These are phyloP conservation scores for Eptesicus fuscus DNA, from an alignment of 2,113 vertebrate genomes.

Conservation along the genomic window DNA sequence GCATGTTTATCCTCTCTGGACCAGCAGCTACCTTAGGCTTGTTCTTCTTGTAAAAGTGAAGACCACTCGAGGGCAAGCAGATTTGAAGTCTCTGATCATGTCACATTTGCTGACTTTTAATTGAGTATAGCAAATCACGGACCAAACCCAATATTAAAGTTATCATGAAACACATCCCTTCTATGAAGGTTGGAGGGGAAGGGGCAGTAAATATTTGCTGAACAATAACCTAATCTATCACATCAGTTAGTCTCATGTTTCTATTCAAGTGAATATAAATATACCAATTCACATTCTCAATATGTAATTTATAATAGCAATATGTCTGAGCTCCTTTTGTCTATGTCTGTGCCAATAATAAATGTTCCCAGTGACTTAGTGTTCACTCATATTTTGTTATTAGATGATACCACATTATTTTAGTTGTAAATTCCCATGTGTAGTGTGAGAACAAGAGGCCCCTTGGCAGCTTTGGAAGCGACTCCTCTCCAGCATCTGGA, in stretches of 20 bases:
- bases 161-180: background rate
- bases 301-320: background rate
- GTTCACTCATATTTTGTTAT: background rate
- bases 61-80: background rate
- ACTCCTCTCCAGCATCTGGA: background rate
- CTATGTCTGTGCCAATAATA: background rate
- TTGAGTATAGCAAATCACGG: background rate
- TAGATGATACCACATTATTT: background rate
- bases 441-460: background rate
- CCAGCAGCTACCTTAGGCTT: background rate
- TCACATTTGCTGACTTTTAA: background rate
- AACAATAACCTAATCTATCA: background rate
- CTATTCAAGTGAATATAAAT: background rate
- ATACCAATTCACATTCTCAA: background rate
- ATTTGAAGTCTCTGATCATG: background rate
- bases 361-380: background rate
- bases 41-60: background rate
- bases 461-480: background rate
- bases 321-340: background rate
- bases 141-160: background rate
- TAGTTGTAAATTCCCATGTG: background rate
- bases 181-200: background rate
- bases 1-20: background rate
- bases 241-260: background rate
- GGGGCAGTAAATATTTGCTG: background rate